Base-by-base conservation (phyloP, 2,797 vertebrate genomes). In the Characodon lateralis region DNA sequence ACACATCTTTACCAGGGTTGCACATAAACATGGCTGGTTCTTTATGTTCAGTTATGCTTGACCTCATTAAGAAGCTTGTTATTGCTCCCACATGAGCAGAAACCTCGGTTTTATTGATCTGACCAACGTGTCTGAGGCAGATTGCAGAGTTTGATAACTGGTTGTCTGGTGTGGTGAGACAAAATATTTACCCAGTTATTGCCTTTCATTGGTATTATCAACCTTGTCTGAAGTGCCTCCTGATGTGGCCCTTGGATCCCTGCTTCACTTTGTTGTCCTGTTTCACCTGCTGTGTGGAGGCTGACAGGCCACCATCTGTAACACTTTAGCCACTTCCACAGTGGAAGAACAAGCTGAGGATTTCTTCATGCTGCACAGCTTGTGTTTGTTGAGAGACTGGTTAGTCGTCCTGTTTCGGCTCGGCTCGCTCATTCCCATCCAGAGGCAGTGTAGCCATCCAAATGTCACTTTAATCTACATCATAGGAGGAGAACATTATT, bases 381-480 rank as follows among this genome's bases (percentile, higher is more conserved):
- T 89, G 91, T 91, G 86, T 94, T 94, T 91, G 88, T 81, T 85
- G 83, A 89, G 78, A 89, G 79, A 66, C 85, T 77, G 81, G 83
- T 89, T 87, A 80, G 76, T 75, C 46, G 6, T 84, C 83, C 78
- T 73, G 59, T 83, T 88, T 83, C 86, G 85, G 87, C 90, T 69
- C 69, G 73, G 77, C 66, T 68, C 12, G n/a, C 76, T 87, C 74
- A 77, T 86, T 84, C 71, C 50, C n/a, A 77, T 89, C 82, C 81
- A 81, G 75, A 78, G 66, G 81, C 84, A 69, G 51, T 74, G 72
- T 3, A 77, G 72, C 73, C 82, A 81, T 73, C 82, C 82, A 89
- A 89, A 88, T 69, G 85, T 89, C 92, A 92, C 72, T 88, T 93
- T 80, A 81, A 90, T 89, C 86, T 91, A 87, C 82, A 84, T 91